These are phyloP conservation scores for Arremon brunneinucha DNA, from an alignment of 2,797 vertebrate genomes.

Conservation along the genomic window DNA sequence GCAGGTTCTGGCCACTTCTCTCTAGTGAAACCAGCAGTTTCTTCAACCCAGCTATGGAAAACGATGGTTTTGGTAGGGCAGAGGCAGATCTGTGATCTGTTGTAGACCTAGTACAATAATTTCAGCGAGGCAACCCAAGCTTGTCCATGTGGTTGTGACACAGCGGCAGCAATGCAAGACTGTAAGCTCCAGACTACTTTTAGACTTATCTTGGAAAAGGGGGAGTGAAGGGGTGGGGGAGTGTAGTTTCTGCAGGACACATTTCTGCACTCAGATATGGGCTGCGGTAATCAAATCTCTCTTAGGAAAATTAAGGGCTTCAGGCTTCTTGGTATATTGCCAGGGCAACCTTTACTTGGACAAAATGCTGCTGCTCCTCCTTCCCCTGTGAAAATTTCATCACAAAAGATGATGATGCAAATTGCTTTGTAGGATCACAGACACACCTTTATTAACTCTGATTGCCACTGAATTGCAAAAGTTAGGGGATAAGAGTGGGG, in stretches of 20 bases:
- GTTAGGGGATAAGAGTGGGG: not conserved
- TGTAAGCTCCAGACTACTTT: not conserved
- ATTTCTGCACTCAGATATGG: not conserved
- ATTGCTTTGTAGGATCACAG: conserved; percentile 25
- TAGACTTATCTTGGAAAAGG: not conserved
- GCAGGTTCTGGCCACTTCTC: not conserved
- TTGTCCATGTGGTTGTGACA: not conserved
- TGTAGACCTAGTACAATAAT: not conserved
- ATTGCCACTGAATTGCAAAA: conserved; percentile 56
- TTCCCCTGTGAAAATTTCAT: conserved; percentile 44
- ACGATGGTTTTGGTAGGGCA: not conserved
- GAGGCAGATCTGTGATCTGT: not conserved
- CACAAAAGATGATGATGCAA: conserved; percentile 45
- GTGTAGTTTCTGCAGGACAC: conserved; percentile 6
- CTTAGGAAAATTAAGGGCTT: conserved; percentile 34
- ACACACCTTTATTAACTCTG: conserved; percentile 42
- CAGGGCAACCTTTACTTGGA: not conserved
- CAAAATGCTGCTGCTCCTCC: conserved; percentile 27
- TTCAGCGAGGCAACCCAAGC: not conserved
- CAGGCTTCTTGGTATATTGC: conserved; percentile 2
- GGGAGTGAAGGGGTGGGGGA: not conserved
- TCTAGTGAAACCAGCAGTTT: not conserved
- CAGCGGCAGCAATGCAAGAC: not conserved
- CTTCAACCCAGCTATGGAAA: not conserved
- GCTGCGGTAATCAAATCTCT: not conserved